These are phyloP conservation scores for Theocolax elegans DNA, from an alignment of 1,140 invertebrate genomes.

Conservation along the genomic window DNA sequence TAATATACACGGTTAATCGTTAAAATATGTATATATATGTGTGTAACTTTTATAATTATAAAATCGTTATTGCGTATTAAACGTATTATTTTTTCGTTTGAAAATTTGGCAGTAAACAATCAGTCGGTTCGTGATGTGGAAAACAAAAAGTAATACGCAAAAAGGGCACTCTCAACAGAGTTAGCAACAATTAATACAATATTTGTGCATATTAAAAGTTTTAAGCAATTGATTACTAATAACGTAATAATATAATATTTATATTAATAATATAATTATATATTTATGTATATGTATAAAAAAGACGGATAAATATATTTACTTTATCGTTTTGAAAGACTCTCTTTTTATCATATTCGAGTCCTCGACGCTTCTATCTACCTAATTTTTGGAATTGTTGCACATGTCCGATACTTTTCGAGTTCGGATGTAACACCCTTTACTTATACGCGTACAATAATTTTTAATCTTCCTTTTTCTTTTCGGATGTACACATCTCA, in stretches of 20 bases:
- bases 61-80: no score
- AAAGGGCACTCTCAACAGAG: slow-evolving; percentile 1
- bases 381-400: no score
- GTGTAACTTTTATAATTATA: no score
- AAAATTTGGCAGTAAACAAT: no score
- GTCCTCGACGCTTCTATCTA: neutral
- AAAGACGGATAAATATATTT: slow-evolving; percentile 9
- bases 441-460: neutral
- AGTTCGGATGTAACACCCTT: neutral
- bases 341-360: neutral
- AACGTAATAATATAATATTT: slow-evolving; percentile 25
- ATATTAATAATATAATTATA: slow-evolving; percentile 31
- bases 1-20: no score
- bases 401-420: no score
- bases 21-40: no score
- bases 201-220: slow-evolving; percentile 25
- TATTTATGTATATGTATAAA: slow-evolving; percentile 8
- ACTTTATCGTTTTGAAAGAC: neutral
- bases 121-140: no score
- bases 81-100: no score
- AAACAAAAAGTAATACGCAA: slow-evolving; percentile 11
- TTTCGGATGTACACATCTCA: neutral
- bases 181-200: slow-evolving; percentile 1
- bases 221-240: slow-evolving; percentile 18
- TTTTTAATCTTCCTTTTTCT: slow-evolving; percentile 1